Percentiles rank a stretch among this genome's conserved stretches.
These are phyloP conservation scores for Drosophila obscura DNA, from an alignment of 1,140 invertebrate species.

Conservation along the genomic window DNA sequence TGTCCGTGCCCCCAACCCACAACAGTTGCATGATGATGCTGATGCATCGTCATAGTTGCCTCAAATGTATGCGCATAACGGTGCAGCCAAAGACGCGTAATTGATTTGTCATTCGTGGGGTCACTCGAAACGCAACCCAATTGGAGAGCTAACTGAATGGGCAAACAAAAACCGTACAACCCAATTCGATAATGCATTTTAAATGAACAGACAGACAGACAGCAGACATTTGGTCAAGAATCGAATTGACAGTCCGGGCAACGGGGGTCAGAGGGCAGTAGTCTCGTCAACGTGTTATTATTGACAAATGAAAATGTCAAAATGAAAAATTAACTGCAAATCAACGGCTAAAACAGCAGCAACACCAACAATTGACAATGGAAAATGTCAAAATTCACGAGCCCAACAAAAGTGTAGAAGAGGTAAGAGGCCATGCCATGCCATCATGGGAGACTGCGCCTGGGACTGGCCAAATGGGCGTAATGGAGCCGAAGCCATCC, in stretches of 20 bases:
- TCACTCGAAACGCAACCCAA: background rate
- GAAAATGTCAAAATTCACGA: constrained; percentile 77
- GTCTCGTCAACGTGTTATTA: constrained; percentile 74
- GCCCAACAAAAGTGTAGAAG: constrained; percentile 18
- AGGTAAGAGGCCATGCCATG: constrained; percentile 14
- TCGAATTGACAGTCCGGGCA: constrained; percentile 45
- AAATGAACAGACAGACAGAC: constrained; percentile 47
- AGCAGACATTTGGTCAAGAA: constrained; percentile 37
- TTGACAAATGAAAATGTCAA: constrained; percentile 83
- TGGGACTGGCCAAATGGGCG: constrained; percentile 41
- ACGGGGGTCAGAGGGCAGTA: constrained; percentile 21
- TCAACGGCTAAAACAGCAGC: constrained; percentile 53
- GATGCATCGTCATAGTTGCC: constrained; percentile 38
- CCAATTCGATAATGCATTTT: constrained; percentile 52
- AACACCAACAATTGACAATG: constrained; percentile 63
- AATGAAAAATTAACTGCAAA: constrained; percentile 81
- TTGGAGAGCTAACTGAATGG: background rate
- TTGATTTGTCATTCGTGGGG: constrained; percentile 54
- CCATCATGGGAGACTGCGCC: constrained; percentile 8
- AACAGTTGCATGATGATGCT: constrained; percentile 4
- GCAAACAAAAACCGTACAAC: constrained; percentile 30
- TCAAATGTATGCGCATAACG: constrained; percentile 53
- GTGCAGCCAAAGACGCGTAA: constrained; percentile 52
- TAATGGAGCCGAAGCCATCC: constrained; percentile 36
- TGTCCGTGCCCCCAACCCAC: too few relatives aligned